These are phyloP conservation scores for Ondatra zibethicus DNA, from an alignment of 2,113 vertebrate species.

Conservation along the genomic window DNA sequence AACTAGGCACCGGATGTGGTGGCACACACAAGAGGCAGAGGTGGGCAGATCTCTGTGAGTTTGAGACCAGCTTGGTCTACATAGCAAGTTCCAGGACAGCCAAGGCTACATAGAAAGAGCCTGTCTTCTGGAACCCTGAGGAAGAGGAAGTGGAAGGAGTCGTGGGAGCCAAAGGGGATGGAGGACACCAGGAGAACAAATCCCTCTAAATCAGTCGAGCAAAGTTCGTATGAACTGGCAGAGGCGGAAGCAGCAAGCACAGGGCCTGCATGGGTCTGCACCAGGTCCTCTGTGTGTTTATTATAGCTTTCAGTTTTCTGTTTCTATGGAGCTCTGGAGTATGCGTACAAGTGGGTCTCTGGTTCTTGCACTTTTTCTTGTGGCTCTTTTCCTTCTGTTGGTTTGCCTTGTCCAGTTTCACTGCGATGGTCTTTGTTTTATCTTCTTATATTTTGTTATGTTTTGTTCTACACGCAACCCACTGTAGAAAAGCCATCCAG, in stretches of 20 bases:
- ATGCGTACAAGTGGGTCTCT: not conserved
- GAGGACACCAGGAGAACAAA: not conserved
- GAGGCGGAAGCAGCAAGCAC: not conserved
- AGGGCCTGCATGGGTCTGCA: too few species aligned
- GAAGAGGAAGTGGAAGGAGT: not conserved
- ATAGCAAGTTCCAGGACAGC: not conserved
- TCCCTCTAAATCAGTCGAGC: not conserved
- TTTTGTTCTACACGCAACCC: not conserved
- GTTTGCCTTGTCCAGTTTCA: not conserved
- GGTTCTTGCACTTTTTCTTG: not conserved
- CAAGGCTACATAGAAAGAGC: not conserved
- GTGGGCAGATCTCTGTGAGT: not conserved
- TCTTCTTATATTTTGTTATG: not conserved
- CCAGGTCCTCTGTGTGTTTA: not conserved
- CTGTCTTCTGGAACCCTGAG: not conserved
- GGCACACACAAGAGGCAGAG: not conserved
- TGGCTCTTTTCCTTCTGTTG: not conserved
- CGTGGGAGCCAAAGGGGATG: not conserved
- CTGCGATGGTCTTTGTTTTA: not conserved
- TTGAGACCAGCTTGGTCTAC: not conserved
- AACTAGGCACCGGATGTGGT: not conserved
- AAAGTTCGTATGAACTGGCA: not conserved
- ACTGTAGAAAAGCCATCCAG: not conserved
- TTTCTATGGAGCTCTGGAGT: not conserved
- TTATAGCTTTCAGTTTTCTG: not conserved